Evolutionary conservation across 2,113 vertebrate genomes (phyloP).

Genomic region (Dasyornis broadbenti): DNA sequence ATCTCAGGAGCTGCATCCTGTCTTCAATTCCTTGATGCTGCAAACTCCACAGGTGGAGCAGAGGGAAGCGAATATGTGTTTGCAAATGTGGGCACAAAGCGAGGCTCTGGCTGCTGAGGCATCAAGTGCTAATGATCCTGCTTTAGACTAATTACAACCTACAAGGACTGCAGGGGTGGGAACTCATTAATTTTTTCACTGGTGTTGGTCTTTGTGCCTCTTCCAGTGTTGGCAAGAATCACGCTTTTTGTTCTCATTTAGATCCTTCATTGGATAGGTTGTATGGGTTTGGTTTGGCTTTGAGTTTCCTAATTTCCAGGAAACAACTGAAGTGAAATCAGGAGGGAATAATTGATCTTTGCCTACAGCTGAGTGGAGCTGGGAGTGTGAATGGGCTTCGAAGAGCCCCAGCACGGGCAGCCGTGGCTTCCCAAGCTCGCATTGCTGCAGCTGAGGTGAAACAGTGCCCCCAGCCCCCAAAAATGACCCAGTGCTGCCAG

Average conservation of each 20-base stretch:
- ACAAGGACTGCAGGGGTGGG: neutral
- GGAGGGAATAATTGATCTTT: neutral
- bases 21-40: neutral
- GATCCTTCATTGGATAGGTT: neutral
- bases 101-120: neutral
- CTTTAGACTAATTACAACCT: slow-evolving; percentile 15
- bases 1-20: neutral
- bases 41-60: neutral
- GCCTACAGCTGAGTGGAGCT: neutral
- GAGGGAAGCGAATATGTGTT: neutral
- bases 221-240: neutral
- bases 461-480: neutral
- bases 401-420: neutral
- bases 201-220: slow-evolving; percentile 13
- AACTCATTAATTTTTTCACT: neutral
- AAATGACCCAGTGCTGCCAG: neutral
- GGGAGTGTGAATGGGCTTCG: accelerated
- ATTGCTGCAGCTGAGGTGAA: neutral
- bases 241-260: neutral
- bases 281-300: neutral
- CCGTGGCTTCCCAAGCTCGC: neutral
- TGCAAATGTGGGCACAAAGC: neutral
- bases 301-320: neutral
- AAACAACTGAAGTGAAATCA: neutral
- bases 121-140: neutral